Conservation (phyloP, 1,140 invertebrate genomes). For the Dendrolimus kikuchii region DNA sequence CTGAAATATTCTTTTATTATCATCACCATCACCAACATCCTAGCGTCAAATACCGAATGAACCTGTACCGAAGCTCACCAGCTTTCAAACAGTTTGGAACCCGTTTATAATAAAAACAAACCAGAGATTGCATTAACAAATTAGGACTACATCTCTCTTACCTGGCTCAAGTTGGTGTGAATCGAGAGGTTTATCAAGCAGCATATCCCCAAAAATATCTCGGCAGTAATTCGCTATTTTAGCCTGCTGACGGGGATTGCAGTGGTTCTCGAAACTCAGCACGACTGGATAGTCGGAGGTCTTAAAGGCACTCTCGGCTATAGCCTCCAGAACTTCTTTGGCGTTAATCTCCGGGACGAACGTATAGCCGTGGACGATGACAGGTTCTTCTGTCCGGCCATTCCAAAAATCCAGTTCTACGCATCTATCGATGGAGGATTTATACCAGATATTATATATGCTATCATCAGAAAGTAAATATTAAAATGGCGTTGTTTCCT, state of each 20-base stretch:
- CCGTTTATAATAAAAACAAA: too few relatives aligned
- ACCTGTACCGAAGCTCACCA: too few relatives aligned
- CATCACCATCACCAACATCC: too few relatives aligned
- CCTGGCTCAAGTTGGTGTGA: slow-evolving; percentile 84
- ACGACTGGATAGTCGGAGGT: slow-evolving; percentile 96
- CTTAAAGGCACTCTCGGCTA: slow-evolving; percentile 98
- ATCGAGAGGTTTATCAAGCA: slow-evolving; percentile 91
- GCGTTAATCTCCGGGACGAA: slow-evolving; percentile 97
- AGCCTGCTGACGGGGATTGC: slow-evolving; percentile 95
- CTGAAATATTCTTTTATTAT: too few relatives aligned
- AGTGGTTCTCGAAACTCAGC: slow-evolving; percentile 98
- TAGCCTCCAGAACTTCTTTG: slow-evolving; percentile 97
- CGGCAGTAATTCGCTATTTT: slow-evolving; percentile 98
- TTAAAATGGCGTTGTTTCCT: too few relatives aligned
- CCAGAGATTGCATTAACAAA: background rate
- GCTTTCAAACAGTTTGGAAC: too few relatives aligned
- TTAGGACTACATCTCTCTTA: slow-evolving; percentile 17
- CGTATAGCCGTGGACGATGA: slow-evolving; percentile 98
- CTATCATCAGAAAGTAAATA: too few relatives aligned
- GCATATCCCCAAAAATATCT: slow-evolving; percentile 95
- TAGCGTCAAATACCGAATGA: too few relatives aligned
- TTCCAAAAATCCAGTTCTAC: slow-evolving; percentile 99
- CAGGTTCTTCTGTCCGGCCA: slow-evolving; percentile 92
- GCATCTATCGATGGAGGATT: slow-evolving; percentile 73
- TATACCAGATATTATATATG: background rate